Evolutionary conservation across 2,888 invertebrate species (phyloP), one percentile per base, ranked within the genome.

Genomic region (Coremacera marginata): DNA sequence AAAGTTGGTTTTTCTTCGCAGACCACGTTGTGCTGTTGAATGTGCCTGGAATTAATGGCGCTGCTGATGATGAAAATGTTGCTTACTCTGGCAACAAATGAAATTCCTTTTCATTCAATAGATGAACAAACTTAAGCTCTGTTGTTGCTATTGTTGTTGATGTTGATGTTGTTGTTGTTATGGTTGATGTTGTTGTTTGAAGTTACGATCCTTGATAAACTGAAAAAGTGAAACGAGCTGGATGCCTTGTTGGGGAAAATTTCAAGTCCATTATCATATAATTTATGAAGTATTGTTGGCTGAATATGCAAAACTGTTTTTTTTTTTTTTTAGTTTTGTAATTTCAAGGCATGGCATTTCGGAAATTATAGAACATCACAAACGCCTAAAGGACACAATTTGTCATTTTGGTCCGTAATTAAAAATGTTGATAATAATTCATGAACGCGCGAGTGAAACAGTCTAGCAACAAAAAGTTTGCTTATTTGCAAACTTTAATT

Each of bases 31-130:
- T 25, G 49, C 63, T 31, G 62, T 19, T 60, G 49, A 70, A 70
- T 68, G 70, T 70, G 75, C 60, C 57, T 44, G 57, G 49, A 62
- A 70, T 75, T 70, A 75, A 68, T 75, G 60, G 60, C 75, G 37
- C 62, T 73, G 72, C 22, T 76, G 70, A 51, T 70, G 76, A 34
- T 51, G 63, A 62, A 22, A 55, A 70, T 76, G 62, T 76, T 70
- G 76, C 65, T 71, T 60, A 51, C 51, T 14, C 76, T 52, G 51
- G 49, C 51, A 60, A 65, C 57, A 74, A 74, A 74, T 74, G 74
- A 74, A 74, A 75, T 55, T 75, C 44, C 65, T 52, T 31, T 31
- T 34, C 75, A 55, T 37, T 75, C 52, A 34, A 65, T 51, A 65
- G 55, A 31, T 52, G 70, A 70, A 55, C 31, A 27, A 52, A 70